Evolutionary conservation across 2,113 vertebrate species (phyloP).

Genomic region (Todiramphus saurophagus): DNA sequence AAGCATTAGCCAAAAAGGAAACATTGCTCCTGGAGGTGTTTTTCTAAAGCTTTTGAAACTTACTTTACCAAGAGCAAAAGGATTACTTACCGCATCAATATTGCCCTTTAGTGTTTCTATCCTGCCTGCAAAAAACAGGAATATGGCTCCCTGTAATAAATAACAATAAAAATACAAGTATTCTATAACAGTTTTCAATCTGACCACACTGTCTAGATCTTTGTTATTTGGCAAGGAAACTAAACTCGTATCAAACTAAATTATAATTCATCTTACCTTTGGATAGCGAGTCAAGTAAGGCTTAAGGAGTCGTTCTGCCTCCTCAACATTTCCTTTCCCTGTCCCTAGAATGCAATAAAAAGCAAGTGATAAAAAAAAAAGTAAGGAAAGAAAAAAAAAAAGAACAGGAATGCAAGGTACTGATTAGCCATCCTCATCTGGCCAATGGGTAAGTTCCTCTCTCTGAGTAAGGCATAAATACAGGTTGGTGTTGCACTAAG

Average conservation of each 20-base stretch:
- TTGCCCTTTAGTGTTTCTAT: constrained; percentile 98
- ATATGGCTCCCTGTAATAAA: constrained; percentile 90
- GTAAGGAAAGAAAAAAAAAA: background rate
- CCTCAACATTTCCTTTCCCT: constrained; percentile 90
- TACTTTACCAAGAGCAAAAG: background rate
- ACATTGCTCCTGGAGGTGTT: background rate
- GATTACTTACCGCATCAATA: constrained; percentile 86
- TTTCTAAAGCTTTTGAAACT: background rate
- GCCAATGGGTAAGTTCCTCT: background rate
- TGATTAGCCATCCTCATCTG: background rate
- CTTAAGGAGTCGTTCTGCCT: constrained; percentile 90
- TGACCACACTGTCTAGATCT: background rate
- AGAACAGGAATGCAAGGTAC: background rate
- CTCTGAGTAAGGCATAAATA: background rate
- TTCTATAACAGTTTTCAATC: constrained; percentile 50
- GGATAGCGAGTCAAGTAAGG: constrained; percentile 93
- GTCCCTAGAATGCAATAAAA: constrained; percentile 81
- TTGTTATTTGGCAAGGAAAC: background rate
- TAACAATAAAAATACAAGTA: constrained; percentile 57
- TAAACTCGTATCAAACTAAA: background rate
- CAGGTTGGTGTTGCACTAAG: background rate
- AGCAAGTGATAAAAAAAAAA: constrained; percentile 10
- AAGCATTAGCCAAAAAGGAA: background rate
- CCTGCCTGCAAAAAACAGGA: constrained; percentile 97
- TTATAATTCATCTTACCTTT: constrained; percentile 77